phyloP scores from a whole-genome alignment of 2,113 vertebrate species.

The Calonectris borealis region DNA sequence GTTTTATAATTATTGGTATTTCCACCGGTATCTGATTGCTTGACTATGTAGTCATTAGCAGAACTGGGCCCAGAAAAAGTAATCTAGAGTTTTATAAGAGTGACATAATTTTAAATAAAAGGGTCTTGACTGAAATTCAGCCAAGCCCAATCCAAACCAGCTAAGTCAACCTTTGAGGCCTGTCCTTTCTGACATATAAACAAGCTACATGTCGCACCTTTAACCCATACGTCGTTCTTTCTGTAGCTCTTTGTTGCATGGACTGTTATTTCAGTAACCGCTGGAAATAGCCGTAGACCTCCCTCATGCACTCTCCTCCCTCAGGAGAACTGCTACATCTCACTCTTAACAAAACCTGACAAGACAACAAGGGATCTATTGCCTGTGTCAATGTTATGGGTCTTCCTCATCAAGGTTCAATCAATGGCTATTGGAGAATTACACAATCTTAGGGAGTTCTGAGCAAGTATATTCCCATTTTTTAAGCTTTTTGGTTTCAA shows the following conservation, averaged over 20 bases:
- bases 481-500: neutral
- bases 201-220: neutral
- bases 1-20: neutral
- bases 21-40: neutral
- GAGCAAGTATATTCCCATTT: neutral
- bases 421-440: neutral
- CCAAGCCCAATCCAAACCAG: neutral
- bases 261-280: neutral
- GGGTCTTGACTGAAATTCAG: neutral
- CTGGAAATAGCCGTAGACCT: neutral
- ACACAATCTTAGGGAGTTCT: neutral
- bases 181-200: neutral
- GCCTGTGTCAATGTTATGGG: fast-evolving
- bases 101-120: neutral
- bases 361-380: neutral
- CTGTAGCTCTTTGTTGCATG: neutral
- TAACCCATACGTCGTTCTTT: neutral
- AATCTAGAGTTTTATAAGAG: neutral
- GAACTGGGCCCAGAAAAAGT: neutral
- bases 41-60: neutral
- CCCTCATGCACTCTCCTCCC: neutral
- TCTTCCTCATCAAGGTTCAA: neutral
- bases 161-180: neutral
- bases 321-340: neutral
- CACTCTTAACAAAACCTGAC: neutral